Base-by-base conservation (phyloP, 2,113 vertebrate genomes). In the Neomonachus schauinslandi region DNA sequence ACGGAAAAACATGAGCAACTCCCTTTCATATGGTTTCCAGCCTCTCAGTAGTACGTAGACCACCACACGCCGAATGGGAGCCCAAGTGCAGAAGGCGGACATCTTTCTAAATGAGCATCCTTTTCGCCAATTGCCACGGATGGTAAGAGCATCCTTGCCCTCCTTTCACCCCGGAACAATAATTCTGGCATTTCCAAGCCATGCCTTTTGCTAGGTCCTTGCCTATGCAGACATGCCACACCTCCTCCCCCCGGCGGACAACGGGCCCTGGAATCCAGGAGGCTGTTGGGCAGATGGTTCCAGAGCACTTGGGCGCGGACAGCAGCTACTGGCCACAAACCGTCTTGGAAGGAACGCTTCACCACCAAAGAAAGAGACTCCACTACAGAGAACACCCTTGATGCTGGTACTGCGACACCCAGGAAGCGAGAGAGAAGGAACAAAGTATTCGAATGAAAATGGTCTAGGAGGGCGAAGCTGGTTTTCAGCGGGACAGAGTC, bases 1-100 rank as follows among this genome's bases (percentile, higher is more conserved):
- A 98, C 96, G 98, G 98, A 97, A 98, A 98, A 98, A 94, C 97
- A 92, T 97, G 97, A 98, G 95, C 98, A 98, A 98, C 95, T 95
- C 81, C 90, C 87, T 98, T 97, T 98, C 98, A 90, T 93, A 84
- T 96, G 98, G 94, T 98, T 97, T 95, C 97, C 98, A 98, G 97
- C 89, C 94, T 97, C 91, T 97, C 65, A 24, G 19, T 46, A 24
- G 19, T 46, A 28, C 11, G 42, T 36, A 91, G 96, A 96, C 53
- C 53, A 79, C 90, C 2, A 4, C 36, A 55, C n/a, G 8, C 61
- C 22, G 61, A 77, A 39, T 0, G 26, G 88, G 59, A 72, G 33
- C 69, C 97, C 61, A 59, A 76, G 55, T 51, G 33, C 26, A 4
- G 46, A 53, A 1, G 39, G 55, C 8, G 26, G 24, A 26, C 46